phyloP scores from a whole-genome alignment of 2,797 vertebrate species.

The Dendrocincla fuliginosa region DNA sequence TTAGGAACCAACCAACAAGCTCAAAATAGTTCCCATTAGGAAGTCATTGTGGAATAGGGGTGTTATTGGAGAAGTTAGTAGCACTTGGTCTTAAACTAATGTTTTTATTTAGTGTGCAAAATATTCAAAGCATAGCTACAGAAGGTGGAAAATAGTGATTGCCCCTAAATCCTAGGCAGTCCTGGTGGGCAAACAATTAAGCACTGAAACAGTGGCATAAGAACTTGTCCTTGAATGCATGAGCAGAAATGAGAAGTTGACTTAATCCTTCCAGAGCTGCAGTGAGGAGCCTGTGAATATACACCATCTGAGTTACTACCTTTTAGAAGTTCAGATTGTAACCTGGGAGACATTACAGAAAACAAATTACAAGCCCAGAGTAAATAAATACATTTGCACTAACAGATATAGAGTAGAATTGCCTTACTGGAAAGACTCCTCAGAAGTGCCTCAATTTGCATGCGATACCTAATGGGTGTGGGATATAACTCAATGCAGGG shows the following conservation, averaged over 20 bases:
- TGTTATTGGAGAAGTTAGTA: background rate
- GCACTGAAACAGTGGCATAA: background rate
- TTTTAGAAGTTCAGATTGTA: background rate
- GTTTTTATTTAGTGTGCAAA: background rate
- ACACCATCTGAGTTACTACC: background rate
- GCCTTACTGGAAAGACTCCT: background rate
- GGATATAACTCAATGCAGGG: background rate
- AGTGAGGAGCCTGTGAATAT: background rate
- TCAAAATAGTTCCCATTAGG: background rate
- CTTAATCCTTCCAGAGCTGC: background rate
- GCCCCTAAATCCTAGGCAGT: background rate
- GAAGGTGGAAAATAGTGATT: background rate
- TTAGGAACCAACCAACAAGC: background rate
- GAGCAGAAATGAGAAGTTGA: background rate
- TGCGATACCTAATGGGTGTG: fast-evolving
- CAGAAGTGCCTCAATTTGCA: background rate
- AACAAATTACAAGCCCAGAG: background rate
- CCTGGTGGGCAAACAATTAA: background rate
- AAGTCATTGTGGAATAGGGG: background rate
- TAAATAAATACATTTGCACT: background rate
- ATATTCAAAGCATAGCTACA: background rate
- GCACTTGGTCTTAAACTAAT: background rate
- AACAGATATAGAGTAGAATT: background rate
- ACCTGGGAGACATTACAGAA: background rate
- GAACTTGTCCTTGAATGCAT: background rate